Percentiles rank a stretch among this genome's conserved stretches.
These are phyloP conservation scores for Colletes latitarsis DNA, from an alignment of 1,140 invertebrate genomes.

Conservation along the genomic window DNA sequence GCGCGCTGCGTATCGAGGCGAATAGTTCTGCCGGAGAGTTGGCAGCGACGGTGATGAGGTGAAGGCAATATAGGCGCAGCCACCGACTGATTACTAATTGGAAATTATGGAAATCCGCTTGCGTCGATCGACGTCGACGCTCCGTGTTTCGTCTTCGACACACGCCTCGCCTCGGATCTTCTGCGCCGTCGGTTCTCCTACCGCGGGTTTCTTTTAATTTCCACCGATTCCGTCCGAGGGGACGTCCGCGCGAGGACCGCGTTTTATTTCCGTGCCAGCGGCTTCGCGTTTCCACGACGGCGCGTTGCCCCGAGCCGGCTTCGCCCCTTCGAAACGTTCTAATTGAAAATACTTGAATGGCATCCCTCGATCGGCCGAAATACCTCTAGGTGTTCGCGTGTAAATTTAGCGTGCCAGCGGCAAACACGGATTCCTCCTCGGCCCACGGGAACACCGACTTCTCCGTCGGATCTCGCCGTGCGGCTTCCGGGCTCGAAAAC, in stretches of 20 bases:
- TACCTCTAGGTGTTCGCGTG: constrained; percentile 58
- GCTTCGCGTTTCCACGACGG: constrained; percentile 33
- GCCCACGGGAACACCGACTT: constrained; percentile 27
- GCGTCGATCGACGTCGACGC: background rate
- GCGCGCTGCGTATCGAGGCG: constrained; percentile 46
- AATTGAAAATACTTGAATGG: constrained; percentile 72
- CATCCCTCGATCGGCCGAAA: constrained; percentile 65
- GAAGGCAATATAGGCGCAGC: constrained; percentile 66
- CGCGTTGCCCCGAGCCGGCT: constrained; percentile 5
- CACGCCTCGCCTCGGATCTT: background rate
- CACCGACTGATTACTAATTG: constrained; percentile 68
- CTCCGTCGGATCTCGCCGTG: constrained; percentile 1
- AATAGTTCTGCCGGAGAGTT: constrained; percentile 55
- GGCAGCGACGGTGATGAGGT: constrained; percentile 61
- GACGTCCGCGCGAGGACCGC: background rate
- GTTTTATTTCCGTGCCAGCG: constrained; percentile 56
- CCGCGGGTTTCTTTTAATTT: constrained; percentile 64
- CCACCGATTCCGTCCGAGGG: constrained; percentile 31
- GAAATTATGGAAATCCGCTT: constrained; percentile 67
- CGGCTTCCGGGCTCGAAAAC: background rate
- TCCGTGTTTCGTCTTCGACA: too few species aligned
- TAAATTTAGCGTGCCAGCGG: constrained; percentile 66
- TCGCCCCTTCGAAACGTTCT: constrained; percentile 50
- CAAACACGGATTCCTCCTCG: constrained; percentile 46
- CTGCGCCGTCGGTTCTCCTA: constrained; percentile 23